Base-by-base conservation (phyloP, 2,888 invertebrate species). In the Tryphoninae sp. region DNA sequence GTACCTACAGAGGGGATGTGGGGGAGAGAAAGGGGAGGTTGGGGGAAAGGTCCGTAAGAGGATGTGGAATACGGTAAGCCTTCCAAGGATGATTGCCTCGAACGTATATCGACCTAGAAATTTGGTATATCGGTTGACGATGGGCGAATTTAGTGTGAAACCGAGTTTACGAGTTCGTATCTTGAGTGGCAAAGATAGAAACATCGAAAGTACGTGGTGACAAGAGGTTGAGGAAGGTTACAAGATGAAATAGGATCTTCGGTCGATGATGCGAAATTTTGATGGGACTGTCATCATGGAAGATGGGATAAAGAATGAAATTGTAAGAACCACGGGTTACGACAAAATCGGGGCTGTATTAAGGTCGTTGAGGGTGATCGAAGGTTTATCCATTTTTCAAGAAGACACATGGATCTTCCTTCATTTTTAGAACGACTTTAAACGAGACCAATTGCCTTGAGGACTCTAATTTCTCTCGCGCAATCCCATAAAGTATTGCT, bases 1-100 rank as follows among this genome's bases (percentile, higher is more conserved):
- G 51, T 55, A 83, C 87, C 87, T 85, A 84, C 84, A 83, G 79
- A 84, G 85, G 85, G 83, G 80, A 87, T 88, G 85, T 87, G 86
- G 79, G 83, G 7, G 62, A 83, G 84, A 4, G 33, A 33, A 6
- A 4, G 33, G 33, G 33, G 33, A 4, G 33, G 33, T 33, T 33
- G 33, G 86, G 79, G 83, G 83, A 62, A 83, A 83, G 85, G 85
- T 78, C 68, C 80, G 81, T 87, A 86, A 86, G 87, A 84, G 86
- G 86, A 84, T 87, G 83, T 84, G 81, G 59, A 16, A 49, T 53
- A 75, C 64, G 55, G 71, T 22, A 65, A 78, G 49, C 71, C 71
- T n/a, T n/a, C 33, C 40, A 58, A 55, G 73, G 68, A 64, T 59
- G 49, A 77, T 33, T 74, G 69, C 53, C 81, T 75, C 64, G 49